Conservation (phyloP, 92 coral and sea anemone species). For the Pocillopora meandrina region DNA sequence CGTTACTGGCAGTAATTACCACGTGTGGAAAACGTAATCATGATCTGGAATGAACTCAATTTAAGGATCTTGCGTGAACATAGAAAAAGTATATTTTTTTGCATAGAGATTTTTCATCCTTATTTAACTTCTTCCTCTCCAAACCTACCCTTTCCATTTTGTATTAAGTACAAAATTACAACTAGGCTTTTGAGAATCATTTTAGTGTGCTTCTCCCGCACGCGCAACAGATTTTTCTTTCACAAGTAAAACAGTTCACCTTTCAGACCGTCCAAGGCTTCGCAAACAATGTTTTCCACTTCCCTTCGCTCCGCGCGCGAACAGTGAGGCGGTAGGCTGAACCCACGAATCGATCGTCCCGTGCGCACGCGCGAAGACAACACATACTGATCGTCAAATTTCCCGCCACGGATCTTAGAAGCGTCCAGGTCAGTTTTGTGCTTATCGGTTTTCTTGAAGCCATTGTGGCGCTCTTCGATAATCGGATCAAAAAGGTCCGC, state of each 20-base stretch:
- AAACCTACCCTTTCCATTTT: too few relatives aligned
- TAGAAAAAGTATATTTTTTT: not conserved
- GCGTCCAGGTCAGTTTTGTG: slow-evolving; percentile 76
- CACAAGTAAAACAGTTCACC: slow-evolving; percentile 28
- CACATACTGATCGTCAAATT: slow-evolving; percentile 75
- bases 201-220: too few relatives aligned
- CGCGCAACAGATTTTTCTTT: not conserved
- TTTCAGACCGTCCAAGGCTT: slow-evolving; percentile 71
- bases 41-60: not conserved
- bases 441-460: slow-evolving; percentile 65
- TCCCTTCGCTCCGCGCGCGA: slow-evolving; percentile 78
- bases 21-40: not conserved
- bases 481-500: slow-evolving; percentile 79
- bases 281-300: slow-evolving; percentile 72
- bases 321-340: slow-evolving; percentile 80
- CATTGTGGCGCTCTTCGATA: slow-evolving; percentile 82
- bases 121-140: not conserved
- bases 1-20: not conserved
- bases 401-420: slow-evolving; percentile 70
- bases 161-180: too few relatives aligned
- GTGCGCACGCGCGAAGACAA: slow-evolving; percentile 92
- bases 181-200: too few relatives aligned
- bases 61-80: not conserved
- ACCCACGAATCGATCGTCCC: slow-evolving; percentile 84
- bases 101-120: not conserved